Percentiles rank a stretch among this genome's conserved stretches.
Conservation (phyloP, 2,888 invertebrate species). For the Eudemis profundana region DNA sequence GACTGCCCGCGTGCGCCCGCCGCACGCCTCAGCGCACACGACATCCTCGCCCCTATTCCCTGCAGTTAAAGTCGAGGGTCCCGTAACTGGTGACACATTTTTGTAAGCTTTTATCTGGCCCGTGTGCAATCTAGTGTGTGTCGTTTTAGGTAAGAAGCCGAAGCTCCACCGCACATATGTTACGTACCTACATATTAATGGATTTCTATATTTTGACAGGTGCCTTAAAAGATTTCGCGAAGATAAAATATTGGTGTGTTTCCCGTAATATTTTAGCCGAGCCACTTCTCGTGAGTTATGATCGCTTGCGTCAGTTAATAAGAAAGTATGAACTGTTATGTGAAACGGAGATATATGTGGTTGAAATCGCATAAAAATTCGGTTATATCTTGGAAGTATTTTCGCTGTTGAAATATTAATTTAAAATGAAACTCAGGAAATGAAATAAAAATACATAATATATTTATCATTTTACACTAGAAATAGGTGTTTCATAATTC, state of each 20-base stretch:
- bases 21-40: slow-evolving; percentile 26
- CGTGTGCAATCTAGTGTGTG: slow-evolving; percentile 41
- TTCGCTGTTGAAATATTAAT: neutral
- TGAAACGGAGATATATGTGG: slow-evolving; percentile 11
- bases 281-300: slow-evolving; percentile 39
- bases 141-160: slow-evolving; percentile 41
- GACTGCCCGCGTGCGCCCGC: slow-evolving; percentile 27
- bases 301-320: slow-evolving; percentile 24
- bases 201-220: slow-evolving; percentile 42
- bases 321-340: slow-evolving; percentile 27
- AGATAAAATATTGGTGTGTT: slow-evolving; percentile 33
- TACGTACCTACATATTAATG: slow-evolving; percentile 41
- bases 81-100: slow-evolving; percentile 27
- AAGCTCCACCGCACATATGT: slow-evolving; percentile 38
- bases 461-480: too few relatives aligned
- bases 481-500: too few relatives aligned
- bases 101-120: slow-evolving; percentile 42
- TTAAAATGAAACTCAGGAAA: too few relatives aligned
- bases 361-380: neutral
- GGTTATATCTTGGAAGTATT: neutral
- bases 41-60: slow-evolving; percentile 16
- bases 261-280: slow-evolving; percentile 33
- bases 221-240: slow-evolving; percentile 33
- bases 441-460: too few relatives aligned
- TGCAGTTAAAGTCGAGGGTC: slow-evolving; percentile 18